Base-by-base conservation (phyloP, 1,140 invertebrate species). In the Conus ventricosus region DNA sequence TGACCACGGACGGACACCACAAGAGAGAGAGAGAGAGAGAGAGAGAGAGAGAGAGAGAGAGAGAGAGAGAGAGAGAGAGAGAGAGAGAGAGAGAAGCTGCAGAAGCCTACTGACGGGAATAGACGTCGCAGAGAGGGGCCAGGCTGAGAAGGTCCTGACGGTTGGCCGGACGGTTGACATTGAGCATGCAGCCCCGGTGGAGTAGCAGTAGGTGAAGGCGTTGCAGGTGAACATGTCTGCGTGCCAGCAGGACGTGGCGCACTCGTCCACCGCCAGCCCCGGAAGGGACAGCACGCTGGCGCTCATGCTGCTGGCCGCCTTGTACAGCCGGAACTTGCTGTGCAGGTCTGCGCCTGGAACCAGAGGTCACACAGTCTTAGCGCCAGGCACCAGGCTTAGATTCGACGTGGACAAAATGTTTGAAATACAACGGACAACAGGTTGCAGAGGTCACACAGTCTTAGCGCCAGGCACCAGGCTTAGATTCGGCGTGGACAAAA, bases 151-250 rank as follows among this genome's bases (percentile, higher is more conserved):
- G 17, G 11, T 76, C 85, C 23, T 55, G 87, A 39, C 89, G 89
- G 11, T 85, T n/a, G 75, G 90, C 89, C 67, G 91, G 90, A 54
- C 90, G 88, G 75, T 88, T 57, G 5, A 82, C 85, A 53, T 87
- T 90, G 39, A 92, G 84, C n/a, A 88, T 54, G 85, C 92, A 92
- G 51, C 84, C 0, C 92, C 92, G 17, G 63, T 80, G 23, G 85
- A 88, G 84, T 88, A 92, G 84, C 92, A 92, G 84, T 92, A 92
- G 25, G 88, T 85, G 87, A 92, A 92, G 13, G 90, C 90, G 23
- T 90, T 78, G 78, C 92, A 92, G 27, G 89, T 87, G 75, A 90
- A 92, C 1, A 63, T 15, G 55, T 87, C 53, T 1, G 90, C 86
- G 5, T 76, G 25, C 15, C 89, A 39, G 89, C 92, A 92, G 8